Base-by-base conservation (phyloP, 1,140 invertebrate species). In the Drosophila kurseongensis region DNA sequence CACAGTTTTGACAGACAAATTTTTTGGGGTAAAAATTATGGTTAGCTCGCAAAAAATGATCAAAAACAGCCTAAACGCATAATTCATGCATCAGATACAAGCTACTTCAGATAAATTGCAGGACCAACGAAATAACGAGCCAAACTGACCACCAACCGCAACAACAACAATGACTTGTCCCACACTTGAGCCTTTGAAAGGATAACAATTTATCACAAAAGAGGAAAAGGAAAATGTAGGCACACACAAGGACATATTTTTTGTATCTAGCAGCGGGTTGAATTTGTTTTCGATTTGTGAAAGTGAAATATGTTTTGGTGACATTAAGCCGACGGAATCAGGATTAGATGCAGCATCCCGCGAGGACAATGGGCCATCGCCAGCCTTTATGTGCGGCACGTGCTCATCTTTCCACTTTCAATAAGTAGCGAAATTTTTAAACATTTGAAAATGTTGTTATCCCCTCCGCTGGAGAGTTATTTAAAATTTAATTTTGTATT, bases 301-400 rank as follows among this genome's bases (percentile, higher is more conserved):
- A 84, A 89, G 80, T 80, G 80, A 89, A 89, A 89, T 89, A 89
- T 89, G 84, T 89, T 89, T 89, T 89, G 85, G 84, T 89, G 84
- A 89, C 84, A 85, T 84, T 90, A 89, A 89, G 85, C 84, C 71
- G 73, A 52, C 52, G 85, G 80, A 71, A 90, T 80, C 85, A 78
- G 84, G 84, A 89, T 89, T 89, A 89, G 77, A 89, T 55, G 84
- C 80, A 80, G 79, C 68, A 75, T 78, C 66, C 73, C 27, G 57
- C 32, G 35, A 73, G 74, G 65, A 80, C 85, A 89, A 88, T 62
- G 38, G 58, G 42, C 47, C 50, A 29, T 60, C 42, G 60, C 59
- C 27, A 41, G 54, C 16, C 68, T 81, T 86, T 86, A 83, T 83
- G 67, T 51, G 69, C 59, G 85, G 80, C 85, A 89, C 85, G 85